These are phyloP conservation scores for Akabosia matsudoensis DNA, from an alignment of 1,140 invertebrate species.

Conservation along the genomic window DNA sequence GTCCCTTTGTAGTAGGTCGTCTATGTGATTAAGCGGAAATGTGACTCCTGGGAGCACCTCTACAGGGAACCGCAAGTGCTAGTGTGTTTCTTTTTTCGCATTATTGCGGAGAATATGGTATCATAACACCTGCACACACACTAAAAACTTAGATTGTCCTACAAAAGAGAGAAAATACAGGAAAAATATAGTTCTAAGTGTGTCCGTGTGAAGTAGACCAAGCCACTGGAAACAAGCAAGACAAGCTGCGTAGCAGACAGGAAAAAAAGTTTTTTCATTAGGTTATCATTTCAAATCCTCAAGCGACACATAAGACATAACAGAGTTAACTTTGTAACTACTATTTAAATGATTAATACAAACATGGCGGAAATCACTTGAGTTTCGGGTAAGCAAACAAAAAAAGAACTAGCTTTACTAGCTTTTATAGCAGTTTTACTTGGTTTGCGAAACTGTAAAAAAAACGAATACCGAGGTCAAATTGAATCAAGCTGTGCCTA, in stretches of 20 bases:
- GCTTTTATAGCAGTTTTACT: background rate
- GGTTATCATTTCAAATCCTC: background rate
- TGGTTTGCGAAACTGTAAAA: background rate
- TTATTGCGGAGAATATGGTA: too few relatives aligned
- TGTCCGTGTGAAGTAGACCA: background rate
- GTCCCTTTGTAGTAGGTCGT: too few relatives aligned
- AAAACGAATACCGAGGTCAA: background rate
- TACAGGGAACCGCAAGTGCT: too few relatives aligned
- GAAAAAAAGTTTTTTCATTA: background rate
- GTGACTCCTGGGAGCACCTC: too few relatives aligned
- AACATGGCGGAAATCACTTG: slow-evolving; percentile 16
- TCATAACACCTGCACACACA: too few relatives aligned
- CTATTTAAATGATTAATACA: background rate
- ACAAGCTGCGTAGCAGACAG: background rate
- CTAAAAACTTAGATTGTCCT: too few relatives aligned
- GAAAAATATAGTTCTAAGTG: too few relatives aligned
- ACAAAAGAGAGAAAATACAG: too few relatives aligned
- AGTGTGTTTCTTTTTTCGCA: too few relatives aligned
- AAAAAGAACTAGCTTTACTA: background rate
- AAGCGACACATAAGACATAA: background rate
- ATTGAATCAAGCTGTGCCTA: background rate
- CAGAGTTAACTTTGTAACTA: background rate
- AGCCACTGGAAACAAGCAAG: background rate
- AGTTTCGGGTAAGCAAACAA: background rate
- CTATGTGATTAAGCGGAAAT: too few relatives aligned